phyloP scores from a whole-genome alignment of 2,888 invertebrate species.

The Tipula confusa region DNA sequence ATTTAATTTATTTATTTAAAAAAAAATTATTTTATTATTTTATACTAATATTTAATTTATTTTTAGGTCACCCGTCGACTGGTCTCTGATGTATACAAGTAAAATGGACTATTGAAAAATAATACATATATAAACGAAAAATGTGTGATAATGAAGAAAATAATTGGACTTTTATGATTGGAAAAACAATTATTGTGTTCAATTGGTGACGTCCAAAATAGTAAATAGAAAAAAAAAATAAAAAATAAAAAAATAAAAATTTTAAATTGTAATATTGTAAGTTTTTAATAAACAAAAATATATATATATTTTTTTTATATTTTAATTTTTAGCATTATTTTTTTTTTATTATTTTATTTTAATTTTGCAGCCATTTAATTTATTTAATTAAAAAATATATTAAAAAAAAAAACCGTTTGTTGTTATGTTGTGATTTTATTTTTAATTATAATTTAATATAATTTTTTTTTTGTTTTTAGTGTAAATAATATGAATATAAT shows the following conservation, averaged over 20 bases:
- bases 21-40: neutral
- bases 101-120: neutral
- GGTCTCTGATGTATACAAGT: neutral
- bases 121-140: neutral
- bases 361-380: slow-evolving; percentile 27
- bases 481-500: slow-evolving; percentile 27
- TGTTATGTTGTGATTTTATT: slow-evolving; percentile 26
- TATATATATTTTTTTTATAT: neutral
- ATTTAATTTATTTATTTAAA: neutral
- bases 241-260: neutral
- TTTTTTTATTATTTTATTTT: neutral
- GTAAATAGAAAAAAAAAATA: neutral
- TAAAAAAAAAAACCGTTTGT: neutral
- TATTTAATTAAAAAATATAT: neutral
- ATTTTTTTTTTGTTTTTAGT: slow-evolving; percentile 26
- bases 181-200: neutral
- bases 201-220: neutral
- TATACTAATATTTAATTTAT: neutral
- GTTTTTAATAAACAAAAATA: slow-evolving; percentile 30
- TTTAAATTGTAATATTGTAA: slow-evolving; percentile 27
- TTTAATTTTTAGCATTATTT: slow-evolving; percentile 26
- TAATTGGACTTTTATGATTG: neutral
- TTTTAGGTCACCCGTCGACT: neutral
- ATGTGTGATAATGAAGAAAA: neutral
- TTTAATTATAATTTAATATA: neutral